phyloP scores from a whole-genome alignment of 2,113 vertebrate genomes.

The Pandion haliaetus region DNA sequence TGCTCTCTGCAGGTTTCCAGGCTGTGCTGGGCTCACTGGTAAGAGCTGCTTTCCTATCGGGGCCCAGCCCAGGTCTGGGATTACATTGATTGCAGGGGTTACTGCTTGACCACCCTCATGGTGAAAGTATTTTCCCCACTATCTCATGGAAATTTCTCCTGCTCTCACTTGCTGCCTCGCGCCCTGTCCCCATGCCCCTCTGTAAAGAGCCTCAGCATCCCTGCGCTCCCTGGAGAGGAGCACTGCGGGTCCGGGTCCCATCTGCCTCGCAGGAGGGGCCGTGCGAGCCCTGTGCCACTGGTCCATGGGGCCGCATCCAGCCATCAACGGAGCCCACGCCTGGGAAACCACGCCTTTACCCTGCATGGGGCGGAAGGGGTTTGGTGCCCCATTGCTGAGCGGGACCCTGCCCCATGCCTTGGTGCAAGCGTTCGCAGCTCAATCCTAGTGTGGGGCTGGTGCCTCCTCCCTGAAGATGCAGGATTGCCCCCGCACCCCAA shows the following conservation, averaged over 20 bases:
- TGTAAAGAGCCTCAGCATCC: neutral
- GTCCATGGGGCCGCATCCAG: neutral
- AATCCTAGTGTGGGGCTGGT: neutral
- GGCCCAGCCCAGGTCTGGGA: neutral
- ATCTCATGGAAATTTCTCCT: neutral
- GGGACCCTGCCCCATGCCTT: neutral
- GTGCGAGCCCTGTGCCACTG: neutral
- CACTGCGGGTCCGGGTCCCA: fast-evolving
- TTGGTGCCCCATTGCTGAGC: neutral
- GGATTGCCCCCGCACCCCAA: neutral
- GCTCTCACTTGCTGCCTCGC: neutral
- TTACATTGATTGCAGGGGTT: no score
- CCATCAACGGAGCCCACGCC: fast-evolving
- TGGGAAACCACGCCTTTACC: neutral
- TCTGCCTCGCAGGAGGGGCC: neutral
- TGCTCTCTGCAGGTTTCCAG: neutral
- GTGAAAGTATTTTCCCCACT: no score
- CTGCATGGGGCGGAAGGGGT: neutral
- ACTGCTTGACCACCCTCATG: neutral
- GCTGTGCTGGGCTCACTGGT: neutral
- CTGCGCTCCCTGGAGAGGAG: neutral
- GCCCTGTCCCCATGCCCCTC: neutral
- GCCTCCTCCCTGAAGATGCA: neutral
- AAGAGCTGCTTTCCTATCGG: neutral
- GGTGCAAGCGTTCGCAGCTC: fast-evolving